phyloP scores from a whole-genome alignment of 2,888 invertebrate genomes.

The Mechanitis messenoides region DNA sequence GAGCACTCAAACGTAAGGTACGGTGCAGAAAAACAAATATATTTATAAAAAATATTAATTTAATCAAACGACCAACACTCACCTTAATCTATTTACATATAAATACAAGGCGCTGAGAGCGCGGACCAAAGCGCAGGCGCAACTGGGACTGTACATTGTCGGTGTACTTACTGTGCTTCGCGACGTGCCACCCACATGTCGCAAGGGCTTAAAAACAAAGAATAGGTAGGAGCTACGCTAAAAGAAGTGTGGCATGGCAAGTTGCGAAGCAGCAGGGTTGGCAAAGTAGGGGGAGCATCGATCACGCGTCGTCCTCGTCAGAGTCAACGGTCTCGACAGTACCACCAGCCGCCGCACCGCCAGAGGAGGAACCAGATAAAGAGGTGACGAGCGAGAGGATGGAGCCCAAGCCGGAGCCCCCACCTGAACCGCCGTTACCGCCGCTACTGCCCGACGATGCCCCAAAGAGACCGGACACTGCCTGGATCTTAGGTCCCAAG shows the following conservation, averaged over 20 bases:
- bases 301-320: constrained; percentile 66
- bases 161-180: constrained; percentile 27
- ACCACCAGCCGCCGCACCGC: constrained; percentile 53
- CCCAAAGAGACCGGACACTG: constrained; percentile 73
- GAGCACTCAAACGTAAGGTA: constrained; percentile 18
- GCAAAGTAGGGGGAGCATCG: constrained; percentile 16
- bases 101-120: constrained; percentile 51
- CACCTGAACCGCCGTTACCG: constrained; percentile 75
- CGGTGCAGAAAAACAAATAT: constrained; percentile 60
- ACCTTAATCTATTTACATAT: constrained; percentile 74
- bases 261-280: constrained; percentile 26
- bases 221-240: neutral
- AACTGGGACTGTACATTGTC: constrained; percentile 53
- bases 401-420: constrained; percentile 67
- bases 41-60: constrained; percentile 42
- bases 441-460: constrained; percentile 76
- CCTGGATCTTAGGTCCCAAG: constrained; percentile 80
- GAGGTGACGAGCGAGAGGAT: constrained; percentile 68
- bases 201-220: neutral
- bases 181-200: constrained; percentile 19
- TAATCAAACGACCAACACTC: constrained; percentile 64
- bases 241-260: constrained; percentile 13
- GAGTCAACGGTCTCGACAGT: constrained; percentile 68
- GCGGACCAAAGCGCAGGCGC: constrained; percentile 34
- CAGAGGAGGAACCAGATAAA: constrained; percentile 67